Conservation (phyloP, 2,797 vertebrate species). For the Chaenodraco wilsoni region DNA sequence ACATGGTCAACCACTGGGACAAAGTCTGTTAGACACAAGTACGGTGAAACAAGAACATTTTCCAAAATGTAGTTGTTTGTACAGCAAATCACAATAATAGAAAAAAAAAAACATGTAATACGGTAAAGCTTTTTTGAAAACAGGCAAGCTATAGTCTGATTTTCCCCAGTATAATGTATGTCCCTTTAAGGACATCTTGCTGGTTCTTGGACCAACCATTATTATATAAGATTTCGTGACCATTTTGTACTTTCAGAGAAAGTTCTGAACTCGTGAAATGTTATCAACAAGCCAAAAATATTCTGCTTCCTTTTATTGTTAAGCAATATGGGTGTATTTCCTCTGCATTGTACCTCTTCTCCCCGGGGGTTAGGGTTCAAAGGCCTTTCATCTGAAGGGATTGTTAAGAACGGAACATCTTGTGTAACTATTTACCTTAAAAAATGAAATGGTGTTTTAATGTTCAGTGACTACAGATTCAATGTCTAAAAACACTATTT, state of each 20-base stretch:
- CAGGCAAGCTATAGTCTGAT: neutral
- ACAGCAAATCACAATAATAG: neutral
- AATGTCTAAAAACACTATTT: neutral
- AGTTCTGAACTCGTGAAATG: constrained; percentile 32
- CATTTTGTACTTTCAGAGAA: constrained; percentile 63
- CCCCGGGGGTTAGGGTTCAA: constrained; percentile 52
- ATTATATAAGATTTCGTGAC: constrained; percentile 47
- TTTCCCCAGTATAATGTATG: constrained; percentile 20
- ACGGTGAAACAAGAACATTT: neutral
- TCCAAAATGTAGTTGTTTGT: neutral
- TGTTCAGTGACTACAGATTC: neutral
- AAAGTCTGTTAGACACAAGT: constrained; percentile 2
- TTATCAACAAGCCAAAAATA: constrained; percentile 58
- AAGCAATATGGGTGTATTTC: constrained; percentile 57
- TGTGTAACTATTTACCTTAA: neutral
- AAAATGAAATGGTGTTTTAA: neutral
- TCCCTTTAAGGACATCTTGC: constrained; percentile 8
- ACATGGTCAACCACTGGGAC: too few species aligned
- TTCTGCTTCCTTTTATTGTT: constrained; percentile 72
- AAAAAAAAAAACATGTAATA: neutral
- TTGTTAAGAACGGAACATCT: constrained; percentile 37
- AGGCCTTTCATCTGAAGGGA: constrained; percentile 47
- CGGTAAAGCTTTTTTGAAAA: neutral
- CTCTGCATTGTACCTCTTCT: constrained; percentile 64
- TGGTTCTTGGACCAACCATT: constrained; percentile 25